These are phyloP conservation scores for Scomber japonicus DNA, from an alignment of 2,113 vertebrate species.

Conservation along the genomic window DNA sequence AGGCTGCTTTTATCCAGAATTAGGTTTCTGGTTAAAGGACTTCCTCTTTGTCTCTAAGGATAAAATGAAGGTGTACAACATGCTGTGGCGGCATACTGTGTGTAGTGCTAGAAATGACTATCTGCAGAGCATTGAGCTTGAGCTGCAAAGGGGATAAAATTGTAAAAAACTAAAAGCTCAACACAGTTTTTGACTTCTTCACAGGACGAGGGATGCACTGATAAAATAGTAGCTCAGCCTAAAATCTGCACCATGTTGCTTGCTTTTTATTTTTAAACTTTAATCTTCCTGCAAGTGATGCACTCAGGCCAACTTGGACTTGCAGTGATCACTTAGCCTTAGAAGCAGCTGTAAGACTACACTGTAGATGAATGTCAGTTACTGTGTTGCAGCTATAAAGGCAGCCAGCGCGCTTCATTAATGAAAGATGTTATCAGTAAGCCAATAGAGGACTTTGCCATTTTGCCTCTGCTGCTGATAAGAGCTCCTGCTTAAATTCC, in stretches of 20 bases:
- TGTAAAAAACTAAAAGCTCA: neutral
- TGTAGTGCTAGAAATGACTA: neutral
- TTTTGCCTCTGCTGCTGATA: conserved; percentile 37
- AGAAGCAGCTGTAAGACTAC: neutral
- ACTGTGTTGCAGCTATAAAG: conserved; percentile 1
- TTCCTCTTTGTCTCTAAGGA: conserved; percentile 42
- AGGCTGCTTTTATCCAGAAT: conserved; percentile 49
- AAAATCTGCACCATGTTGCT: neutral
- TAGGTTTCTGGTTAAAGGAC: conserved; percentile 35
- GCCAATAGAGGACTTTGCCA: neutral
- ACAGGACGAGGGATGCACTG: neutral
- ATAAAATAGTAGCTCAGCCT: neutral
- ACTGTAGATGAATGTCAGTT: neutral
- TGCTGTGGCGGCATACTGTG: neutral
- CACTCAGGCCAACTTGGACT: neutral
- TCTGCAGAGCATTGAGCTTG: neutral
- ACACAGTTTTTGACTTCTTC: neutral
- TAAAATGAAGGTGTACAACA: conserved; percentile 12
- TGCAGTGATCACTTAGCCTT: neutral
- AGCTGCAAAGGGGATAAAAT: too few relatives aligned
- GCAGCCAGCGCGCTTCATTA: neutral
- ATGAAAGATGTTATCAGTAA: conserved; percentile 38
- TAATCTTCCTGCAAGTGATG: neutral
- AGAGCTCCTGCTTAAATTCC: conserved; percentile 40
- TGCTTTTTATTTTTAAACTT: neutral